phyloP scores from a whole-genome alignment of 1,140 invertebrate species.

The Lasioglossum baleicum region DNA sequence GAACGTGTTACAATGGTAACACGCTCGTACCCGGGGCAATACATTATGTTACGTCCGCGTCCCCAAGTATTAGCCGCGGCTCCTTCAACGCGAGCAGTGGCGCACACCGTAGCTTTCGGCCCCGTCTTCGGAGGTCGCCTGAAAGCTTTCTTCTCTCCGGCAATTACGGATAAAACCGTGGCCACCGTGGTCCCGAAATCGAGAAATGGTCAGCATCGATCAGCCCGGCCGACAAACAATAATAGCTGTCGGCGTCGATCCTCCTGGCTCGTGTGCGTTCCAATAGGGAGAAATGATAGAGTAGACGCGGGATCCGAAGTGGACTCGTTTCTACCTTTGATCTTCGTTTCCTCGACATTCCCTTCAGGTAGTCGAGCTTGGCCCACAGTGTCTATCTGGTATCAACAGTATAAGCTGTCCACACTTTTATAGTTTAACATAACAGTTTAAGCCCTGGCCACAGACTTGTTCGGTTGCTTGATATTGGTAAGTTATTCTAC shows the following conservation, averaged over 20 bases:
- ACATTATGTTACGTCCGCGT: constrained; percentile 61
- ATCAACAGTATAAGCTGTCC: no score
- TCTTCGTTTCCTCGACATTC: not conserved
- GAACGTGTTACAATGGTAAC: constrained; percentile 63
- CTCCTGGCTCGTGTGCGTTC: not conserved
- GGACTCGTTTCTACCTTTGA: not conserved
- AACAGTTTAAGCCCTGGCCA: no score
- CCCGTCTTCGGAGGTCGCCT: constrained; percentile 56
- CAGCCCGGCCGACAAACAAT: constrained; percentile 62
- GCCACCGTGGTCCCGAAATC: constrained; percentile 62
- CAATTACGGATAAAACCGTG: constrained; percentile 71
- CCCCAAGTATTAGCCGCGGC: constrained; percentile 63
- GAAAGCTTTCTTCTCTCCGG: constrained; percentile 72
- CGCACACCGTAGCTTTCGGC: constrained; percentile 52
- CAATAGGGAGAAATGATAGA: constrained; percentile 2
- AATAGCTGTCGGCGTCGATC: constrained; percentile 61
- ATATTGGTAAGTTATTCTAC: no score
- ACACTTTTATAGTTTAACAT: no score
- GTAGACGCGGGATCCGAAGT: not conserved
- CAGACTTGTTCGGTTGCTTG: no score
- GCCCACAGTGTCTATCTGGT: no score
- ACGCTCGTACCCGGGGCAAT: constrained; percentile 61
- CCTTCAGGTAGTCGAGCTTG: not conserved
- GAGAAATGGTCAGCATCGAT: constrained; percentile 64
- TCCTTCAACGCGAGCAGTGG: constrained; percentile 59